Percentiles rank a stretch among this genome's conserved stretches.
Evolutionary conservation across 2,888 invertebrate genomes (phyloP).

Genomic region (Netelia virgata): DNA sequence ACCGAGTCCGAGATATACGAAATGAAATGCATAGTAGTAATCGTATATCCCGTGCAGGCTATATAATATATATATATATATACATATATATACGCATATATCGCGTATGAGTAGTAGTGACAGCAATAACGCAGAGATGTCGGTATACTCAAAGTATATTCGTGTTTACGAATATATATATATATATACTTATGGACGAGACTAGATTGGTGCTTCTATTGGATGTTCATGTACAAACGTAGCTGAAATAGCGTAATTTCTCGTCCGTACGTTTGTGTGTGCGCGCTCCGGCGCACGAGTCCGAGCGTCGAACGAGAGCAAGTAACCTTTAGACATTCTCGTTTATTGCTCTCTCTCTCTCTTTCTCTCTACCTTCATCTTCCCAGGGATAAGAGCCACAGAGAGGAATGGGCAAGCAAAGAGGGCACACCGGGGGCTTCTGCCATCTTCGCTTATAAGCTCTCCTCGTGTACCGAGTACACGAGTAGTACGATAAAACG

Average conservation of each 20-base stretch:
- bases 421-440: conserved; percentile 20
- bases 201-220: not conserved
- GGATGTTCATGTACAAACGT: not conserved
- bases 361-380: not conserved
- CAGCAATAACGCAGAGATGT: not conserved
- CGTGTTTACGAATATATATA: not conserved
- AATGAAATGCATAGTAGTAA: conserved; percentile 13
- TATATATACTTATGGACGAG: not conserved
- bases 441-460: conserved; percentile 52
- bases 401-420: conserved; percentile 5
- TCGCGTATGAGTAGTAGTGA: not conserved
- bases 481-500: not conserved
- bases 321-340: conserved; percentile 43
- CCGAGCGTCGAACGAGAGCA: conserved; percentile 33
- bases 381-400: conserved; percentile 39
- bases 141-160: not conserved
- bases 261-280: conserved; percentile 19
- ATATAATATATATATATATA: not conserved
- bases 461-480: conserved; percentile 5
- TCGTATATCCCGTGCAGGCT: not conserved
- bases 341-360: conserved; percentile 26
- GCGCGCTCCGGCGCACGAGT: not conserved
- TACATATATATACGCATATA: not conserved
- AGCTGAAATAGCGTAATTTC: conserved; percentile 19
- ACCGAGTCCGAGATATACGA: not conserved